A percentile compares a stretch with the other conserved stretches of the same genome.
These are phyloP conservation scores for Austrofundulus limnaeus DNA, from an alignment of 2,113 vertebrate species.

Conservation along the genomic window DNA sequence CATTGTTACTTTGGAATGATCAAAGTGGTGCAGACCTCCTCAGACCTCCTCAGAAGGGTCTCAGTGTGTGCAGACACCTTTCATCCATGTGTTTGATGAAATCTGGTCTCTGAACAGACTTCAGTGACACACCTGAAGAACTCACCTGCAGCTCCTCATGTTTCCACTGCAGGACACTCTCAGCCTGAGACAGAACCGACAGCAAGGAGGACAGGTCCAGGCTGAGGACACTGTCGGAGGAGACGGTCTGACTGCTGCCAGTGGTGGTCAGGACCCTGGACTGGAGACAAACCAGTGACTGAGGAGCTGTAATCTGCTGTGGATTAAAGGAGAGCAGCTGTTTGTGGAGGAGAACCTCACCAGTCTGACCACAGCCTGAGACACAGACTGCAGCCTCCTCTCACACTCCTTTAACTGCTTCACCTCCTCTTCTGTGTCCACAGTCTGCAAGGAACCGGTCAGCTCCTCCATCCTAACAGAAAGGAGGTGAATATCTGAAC, in stretches of 20 bases:
- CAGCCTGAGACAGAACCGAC: constrained; percentile 63
- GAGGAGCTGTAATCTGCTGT: background rate
- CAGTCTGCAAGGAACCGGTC: constrained; percentile 72
- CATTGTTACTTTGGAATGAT: too few species aligned
- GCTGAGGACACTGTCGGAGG: constrained; percentile 30
- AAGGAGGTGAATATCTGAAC: background rate
- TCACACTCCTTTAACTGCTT: constrained; percentile 38
- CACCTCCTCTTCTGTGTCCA: constrained; percentile 55
- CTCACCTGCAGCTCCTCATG: constrained; percentile 74
- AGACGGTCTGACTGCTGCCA: constrained; percentile 13
- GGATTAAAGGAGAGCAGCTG: background rate
- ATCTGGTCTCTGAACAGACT: too few species aligned
- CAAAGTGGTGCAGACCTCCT: too few species aligned
- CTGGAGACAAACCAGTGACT: constrained; percentile 38
- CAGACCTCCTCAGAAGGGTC: too few species aligned
- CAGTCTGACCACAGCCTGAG: constrained; percentile 61
- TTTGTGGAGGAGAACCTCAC: constrained; percentile 41
- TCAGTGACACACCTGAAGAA: too few species aligned
- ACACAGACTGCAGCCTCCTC: constrained; percentile 60
- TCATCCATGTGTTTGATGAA: too few species aligned
- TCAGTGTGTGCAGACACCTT: too few species aligned
- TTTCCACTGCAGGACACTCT: constrained; percentile 67
- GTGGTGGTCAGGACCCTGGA: constrained; percentile 54
- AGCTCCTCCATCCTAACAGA: constrained; percentile 80
- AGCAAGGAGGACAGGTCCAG: constrained; percentile 66